Evolutionary conservation across 1,140 invertebrate species (phyloP), one percentile per base, ranked within the genome.

Genomic region (Nixonia krombeini): DNA sequence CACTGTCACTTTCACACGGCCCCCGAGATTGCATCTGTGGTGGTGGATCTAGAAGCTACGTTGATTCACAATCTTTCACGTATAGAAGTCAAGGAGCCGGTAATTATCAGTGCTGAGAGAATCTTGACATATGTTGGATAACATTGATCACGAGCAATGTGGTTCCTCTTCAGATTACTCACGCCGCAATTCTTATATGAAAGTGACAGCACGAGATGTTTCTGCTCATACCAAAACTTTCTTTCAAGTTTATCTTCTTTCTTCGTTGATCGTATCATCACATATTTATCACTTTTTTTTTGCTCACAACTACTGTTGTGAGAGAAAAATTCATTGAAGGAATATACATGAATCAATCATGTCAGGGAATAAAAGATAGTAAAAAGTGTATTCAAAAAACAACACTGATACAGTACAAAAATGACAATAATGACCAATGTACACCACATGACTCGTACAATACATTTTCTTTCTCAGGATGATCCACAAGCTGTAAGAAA

Each of bases 1-100:
- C 47, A 65, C 61, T 58, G 70, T 76, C 70, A 73, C 74, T 76
- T 76, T 76, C 74, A 76, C 74, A 76, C 68, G 71, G 69, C 71
- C 70, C 63, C 72, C 66, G 51, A 56, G 63, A 65, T 52, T 72
- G 68, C 70, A 69, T 74, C 61, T 58, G 49, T 70, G 52, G 28
- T 41, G 28, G 42, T 53, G 61, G 66, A 72, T 71, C 65, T 71
- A 73, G 74, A 74, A 71, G 64, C 62, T 29, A 57, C 46, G 44
- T 55, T 50, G 45, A 50, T 59, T 64, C 49, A 44, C 55, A n/a
- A n/a, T n/a, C n/a, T n/a, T n/a, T n/a, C n/a, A n/a, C n/a, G 58
- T 59, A 64, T 64, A 51, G 50, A 70, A 59, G 63, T 64, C 42
- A 25, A 50, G 47, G 35, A 35, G 47, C 37, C 25, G 37, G 12